Conservation (phyloP, 2,113 vertebrate genomes). For the Heloderma charlesbogerti region DNA sequence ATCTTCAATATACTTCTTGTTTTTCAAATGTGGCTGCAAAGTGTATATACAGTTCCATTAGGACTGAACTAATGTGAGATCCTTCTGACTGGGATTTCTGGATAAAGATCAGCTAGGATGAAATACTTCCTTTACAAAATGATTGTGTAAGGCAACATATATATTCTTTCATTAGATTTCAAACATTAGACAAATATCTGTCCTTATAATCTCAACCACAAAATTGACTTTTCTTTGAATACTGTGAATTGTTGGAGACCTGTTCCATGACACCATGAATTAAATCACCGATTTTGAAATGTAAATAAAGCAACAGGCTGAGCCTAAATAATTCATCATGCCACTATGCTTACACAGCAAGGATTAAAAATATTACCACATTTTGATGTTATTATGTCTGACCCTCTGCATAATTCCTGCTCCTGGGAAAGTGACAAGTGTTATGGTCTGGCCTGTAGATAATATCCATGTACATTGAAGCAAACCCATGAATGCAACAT, state of each 20-base stretch:
- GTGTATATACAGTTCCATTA: not conserved
- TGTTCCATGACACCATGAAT: slow-evolving; percentile 25
- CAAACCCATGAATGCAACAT: not conserved
- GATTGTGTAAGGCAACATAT: not conserved
- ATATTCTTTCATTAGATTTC: not conserved
- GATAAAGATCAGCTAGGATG: not conserved
- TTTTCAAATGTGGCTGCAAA: not conserved
- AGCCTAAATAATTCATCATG: slow-evolving; percentile 29
- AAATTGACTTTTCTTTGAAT: slow-evolving; percentile 22
- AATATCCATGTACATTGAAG: not conserved
- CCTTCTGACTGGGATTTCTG: not conserved
- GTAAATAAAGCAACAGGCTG: slow-evolving; percentile 44
- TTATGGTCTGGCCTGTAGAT: not conserved
- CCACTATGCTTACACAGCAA: not conserved
- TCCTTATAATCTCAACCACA: not conserved
- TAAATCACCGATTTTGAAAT: slow-evolving; percentile 20
- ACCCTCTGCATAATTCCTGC: slow-evolving; percentile 47
- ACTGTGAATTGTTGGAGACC: slow-evolving; percentile 56
- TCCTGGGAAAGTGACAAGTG: slow-evolving; percentile 24
- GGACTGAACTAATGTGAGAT: not conserved
- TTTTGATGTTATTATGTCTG: slow-evolving; percentile 33
- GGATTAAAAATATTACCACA: slow-evolving; percentile 45
- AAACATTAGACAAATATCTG: not conserved
- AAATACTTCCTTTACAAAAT: not conserved
- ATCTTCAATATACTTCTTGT: not conserved